Percentiles rank a stretch among this genome's conserved stretches.
Evolutionary conservation across 2,888 invertebrate species (phyloP).

Genomic region (Folsomia manolachei): DNA sequence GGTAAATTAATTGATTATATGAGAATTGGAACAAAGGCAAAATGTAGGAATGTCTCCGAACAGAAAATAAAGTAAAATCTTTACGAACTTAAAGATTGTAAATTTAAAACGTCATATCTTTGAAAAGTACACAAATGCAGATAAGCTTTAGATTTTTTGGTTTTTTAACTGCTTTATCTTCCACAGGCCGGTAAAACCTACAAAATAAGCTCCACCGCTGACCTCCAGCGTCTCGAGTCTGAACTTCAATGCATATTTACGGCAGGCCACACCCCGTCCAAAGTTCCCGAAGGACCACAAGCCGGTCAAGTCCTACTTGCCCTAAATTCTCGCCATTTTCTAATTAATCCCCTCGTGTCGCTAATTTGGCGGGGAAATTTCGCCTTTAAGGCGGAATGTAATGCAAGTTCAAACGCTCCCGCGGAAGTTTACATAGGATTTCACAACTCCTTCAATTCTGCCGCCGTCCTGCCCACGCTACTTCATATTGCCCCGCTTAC

Average conservation of each 20-base stretch:
- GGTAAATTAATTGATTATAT: neutral
- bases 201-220: neutral
- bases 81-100: too few species aligned
- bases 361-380: constrained; percentile 8
- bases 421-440: constrained; percentile 11
- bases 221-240: neutral
- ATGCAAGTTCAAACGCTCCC: neutral
- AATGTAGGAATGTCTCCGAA: too few species aligned
- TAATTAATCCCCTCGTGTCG: neutral
- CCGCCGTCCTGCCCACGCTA: neutral
- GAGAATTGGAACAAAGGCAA: neutral
- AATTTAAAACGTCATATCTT: too few species aligned
- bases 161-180: neutral
- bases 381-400: constrained; percentile 8
- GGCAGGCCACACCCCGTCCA: constrained; percentile 2
- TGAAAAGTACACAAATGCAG: too few species aligned
- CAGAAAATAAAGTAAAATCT: too few species aligned
- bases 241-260: constrained; percentile 17
- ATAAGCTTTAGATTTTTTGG: too few species aligned
- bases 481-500: neutral
- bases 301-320: neutral
- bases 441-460: neutral
- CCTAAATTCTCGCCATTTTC: constrained; percentile 7
- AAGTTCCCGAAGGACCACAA: constrained; percentile 13
- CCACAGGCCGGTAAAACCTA: neutral